These are phyloP conservation scores for Tenthredo livida DNA, from an alignment of 2,888 invertebrate species.

Conservation along the genomic window DNA sequence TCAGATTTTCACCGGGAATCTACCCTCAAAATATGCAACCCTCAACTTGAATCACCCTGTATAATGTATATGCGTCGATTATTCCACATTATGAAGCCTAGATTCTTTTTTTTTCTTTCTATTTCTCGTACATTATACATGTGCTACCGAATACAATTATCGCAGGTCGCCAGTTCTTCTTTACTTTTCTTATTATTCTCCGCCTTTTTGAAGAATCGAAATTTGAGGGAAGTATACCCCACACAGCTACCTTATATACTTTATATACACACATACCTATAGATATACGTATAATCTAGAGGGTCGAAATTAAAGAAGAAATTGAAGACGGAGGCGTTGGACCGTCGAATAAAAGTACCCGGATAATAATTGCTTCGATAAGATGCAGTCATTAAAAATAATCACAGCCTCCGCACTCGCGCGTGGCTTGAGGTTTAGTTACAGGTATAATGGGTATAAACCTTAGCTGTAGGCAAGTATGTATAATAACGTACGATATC, in stretches of 20 bases:
- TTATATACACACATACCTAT: neutral
- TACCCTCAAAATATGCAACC: too few relatives aligned
- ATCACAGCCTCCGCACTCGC: neutral
- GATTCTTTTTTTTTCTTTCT: neutral
- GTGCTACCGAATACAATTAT: neutral
- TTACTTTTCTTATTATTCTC: neutral
- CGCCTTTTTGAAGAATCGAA: neutral
- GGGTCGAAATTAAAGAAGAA: neutral
- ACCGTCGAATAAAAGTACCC: neutral
- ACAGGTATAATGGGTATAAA: neutral
- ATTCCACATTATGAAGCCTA: neutral
- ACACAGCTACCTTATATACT: neutral
- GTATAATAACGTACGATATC: too few relatives aligned
- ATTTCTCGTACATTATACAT: neutral
- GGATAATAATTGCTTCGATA: slow-evolving; percentile 18
- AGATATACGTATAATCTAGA: neutral
- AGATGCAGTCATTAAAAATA: slow-evolving; percentile 25
- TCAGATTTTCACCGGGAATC: too few relatives aligned
- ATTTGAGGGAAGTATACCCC: neutral
- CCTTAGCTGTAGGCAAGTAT: too few relatives aligned
- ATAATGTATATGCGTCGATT: neutral
- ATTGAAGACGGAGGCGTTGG: neutral
- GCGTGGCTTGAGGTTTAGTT: neutral
- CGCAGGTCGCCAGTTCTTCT: neutral
- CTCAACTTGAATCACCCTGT: too few relatives aligned